A percentile compares a stretch with the other conserved stretches of the same genome.
These are phyloP conservation scores for Mesocricetus auratus DNA, from an alignment of 2,113 vertebrate species.

Conservation along the genomic window DNA sequence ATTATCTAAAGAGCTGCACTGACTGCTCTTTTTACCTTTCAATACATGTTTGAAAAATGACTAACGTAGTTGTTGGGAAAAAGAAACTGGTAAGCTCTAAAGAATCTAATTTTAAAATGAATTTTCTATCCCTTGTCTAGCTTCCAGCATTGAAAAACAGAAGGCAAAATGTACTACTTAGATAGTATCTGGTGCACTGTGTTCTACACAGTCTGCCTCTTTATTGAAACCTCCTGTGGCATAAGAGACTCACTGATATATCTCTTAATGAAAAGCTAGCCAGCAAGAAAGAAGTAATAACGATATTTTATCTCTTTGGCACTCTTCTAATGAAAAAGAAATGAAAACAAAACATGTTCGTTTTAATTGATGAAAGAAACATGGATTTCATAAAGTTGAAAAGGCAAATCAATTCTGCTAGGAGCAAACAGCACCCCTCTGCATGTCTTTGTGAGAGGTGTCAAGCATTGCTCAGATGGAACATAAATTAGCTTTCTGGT, in stretches of 20 bases:
- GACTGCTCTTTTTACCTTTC: constrained; percentile 16
- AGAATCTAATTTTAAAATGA: constrained; percentile 67
- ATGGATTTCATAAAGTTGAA: constrained; percentile 68
- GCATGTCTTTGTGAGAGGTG: constrained; percentile 24
- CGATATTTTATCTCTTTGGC: constrained; percentile 73
- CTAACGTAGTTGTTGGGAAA: not conserved
- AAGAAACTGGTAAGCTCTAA: constrained; percentile 48
- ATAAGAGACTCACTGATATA: constrained; percentile 64
- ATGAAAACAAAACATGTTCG: constrained; percentile 68
- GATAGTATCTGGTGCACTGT: constrained; percentile 73
- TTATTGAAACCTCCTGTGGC: constrained; percentile 77
- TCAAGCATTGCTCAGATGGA: not conserved
- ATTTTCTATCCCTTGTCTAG: constrained; percentile 41
- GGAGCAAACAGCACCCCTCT: not conserved
- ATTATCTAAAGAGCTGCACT: not conserved
- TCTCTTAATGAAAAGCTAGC: constrained; percentile 75
- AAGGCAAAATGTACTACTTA: constrained; percentile 59
- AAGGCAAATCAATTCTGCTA: constrained; percentile 56
- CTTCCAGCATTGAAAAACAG: constrained; percentile 35
- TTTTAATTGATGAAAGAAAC: constrained; percentile 75
- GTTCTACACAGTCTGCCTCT: constrained; percentile 54
- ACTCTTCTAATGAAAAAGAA: constrained; percentile 75
- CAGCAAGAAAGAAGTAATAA: constrained; percentile 73
- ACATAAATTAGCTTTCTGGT: constrained; percentile 32
- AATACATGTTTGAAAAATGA: constrained; percentile 5